Base-by-base conservation (phyloP, 2,797 vertebrate species). In the Chrysocyon brachyurus region DNA sequence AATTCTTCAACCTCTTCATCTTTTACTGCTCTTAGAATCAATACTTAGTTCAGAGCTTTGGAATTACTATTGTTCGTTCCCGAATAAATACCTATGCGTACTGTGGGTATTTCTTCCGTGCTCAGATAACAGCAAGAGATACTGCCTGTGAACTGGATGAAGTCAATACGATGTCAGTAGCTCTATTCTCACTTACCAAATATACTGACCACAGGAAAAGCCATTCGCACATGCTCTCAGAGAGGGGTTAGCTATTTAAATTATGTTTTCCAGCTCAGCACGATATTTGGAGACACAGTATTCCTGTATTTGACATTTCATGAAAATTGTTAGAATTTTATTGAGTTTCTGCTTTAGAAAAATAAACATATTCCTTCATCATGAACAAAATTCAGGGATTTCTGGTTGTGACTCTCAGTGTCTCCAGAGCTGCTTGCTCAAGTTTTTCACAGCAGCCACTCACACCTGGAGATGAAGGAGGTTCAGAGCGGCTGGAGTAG, bases 271-370 rank as follows among this genome's bases (percentile, higher is more conserved):
- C 70, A 90, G 16, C 36, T 61, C 28, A 36, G 57, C 3, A 3
- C 46, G 31, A 49, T 46, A 6, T 81, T 90, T 87, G 79, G 79
- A 66, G 49, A 57, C 15, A 1, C 3, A 22, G 1, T 31, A 21
- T 61, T 87, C 36, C 79, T 81, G 68, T 61, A 21, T 19, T 72
- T 52, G 91, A 68, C 40, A 46, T 82, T 87, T 75, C 12, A 70
- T 90, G 73, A 77, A 90, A 84, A 78, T 57, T 6, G 21, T 22
- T 87, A 79, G n/a, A 91, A 19, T 63, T 56, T 46, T 83, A 81
- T 49, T 70, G 77, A 91, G 6, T 94, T 86, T 95, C 36, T 91
- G 40, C 33, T 91, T 94, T 94, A 88, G 81, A 90, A 94, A 95
- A 95, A 66, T 14, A 54, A 86, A 54, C 31, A 4, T 83, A 36